Evolutionary conservation across 1,140 invertebrate species (phyloP).

Genomic region (Drosophila nigromelanica): DNA sequence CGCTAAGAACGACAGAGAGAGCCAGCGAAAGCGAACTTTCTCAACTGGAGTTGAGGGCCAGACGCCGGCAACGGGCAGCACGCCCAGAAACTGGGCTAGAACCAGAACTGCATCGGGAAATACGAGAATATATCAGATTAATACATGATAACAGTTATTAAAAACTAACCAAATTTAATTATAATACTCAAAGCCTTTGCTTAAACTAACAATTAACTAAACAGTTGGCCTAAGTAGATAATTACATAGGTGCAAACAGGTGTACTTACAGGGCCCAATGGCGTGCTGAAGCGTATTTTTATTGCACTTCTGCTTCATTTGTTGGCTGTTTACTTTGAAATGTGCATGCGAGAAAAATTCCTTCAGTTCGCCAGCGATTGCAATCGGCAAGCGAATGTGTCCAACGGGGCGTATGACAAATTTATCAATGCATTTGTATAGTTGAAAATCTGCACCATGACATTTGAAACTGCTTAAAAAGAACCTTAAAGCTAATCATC

Average conservation of each 20-base stretch:
- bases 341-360: slow-evolving; percentile 10
- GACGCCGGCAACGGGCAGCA: slow-evolving; percentile 62
- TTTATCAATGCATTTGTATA: slow-evolving; percentile 30
- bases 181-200: background rate
- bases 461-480: slow-evolving; percentile 17
- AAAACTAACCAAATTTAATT: background rate
- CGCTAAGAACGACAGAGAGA: slow-evolving; percentile 44
- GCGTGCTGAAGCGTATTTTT: slow-evolving; percentile 74
- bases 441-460: slow-evolving; percentile 36
- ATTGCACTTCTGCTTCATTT: slow-evolving; percentile 51
- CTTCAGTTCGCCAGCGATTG: slow-evolving; percentile 11
- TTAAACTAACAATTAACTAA: slow-evolving; percentile 2
- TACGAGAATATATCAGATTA: background rate
- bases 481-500: background rate
- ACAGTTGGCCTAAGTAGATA: background rate
- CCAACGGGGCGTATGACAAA: slow-evolving; percentile 19
- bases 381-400: slow-evolving; percentile 18
- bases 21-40: slow-evolving; percentile 65
- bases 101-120: slow-evolving; percentile 52
- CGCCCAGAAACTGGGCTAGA: slow-evolving; percentile 67
- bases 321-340: slow-evolving; percentile 32
- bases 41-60: slow-evolving; percentile 50
- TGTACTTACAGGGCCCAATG: slow-evolving; percentile 72
- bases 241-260: background rate
- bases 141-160: too few species aligned